A percentile compares a stretch with the other conserved stretches of the same genome.
Conservation (phyloP, 2,797 vertebrate species). For the Bovichtus variegatus region DNA sequence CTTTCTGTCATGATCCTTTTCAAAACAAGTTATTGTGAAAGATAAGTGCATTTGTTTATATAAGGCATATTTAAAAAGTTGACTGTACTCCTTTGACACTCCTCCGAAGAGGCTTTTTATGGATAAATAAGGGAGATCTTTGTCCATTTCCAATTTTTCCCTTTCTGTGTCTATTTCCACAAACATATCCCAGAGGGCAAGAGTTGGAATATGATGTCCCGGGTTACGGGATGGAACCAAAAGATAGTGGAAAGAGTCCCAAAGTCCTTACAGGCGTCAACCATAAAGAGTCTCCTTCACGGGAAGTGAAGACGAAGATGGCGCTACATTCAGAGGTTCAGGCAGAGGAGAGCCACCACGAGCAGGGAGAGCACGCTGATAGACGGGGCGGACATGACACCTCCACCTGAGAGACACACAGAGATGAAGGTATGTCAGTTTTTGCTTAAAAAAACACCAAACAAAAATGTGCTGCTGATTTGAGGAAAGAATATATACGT, state of each 20-base stretch:
- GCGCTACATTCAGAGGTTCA: slow-evolving; percentile 94
- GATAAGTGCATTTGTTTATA: slow-evolving; percentile 92
- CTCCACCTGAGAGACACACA: slow-evolving; percentile 84
- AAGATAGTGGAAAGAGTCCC: slow-evolving; percentile 84
- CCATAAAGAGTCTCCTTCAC: slow-evolving; percentile 85
- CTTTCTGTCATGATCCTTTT: slow-evolving; percentile 79
- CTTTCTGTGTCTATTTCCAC: slow-evolving; percentile 67
- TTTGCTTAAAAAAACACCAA: not conserved
- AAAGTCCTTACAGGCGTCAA: slow-evolving; percentile 84
- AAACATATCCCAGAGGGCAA: slow-evolving; percentile 71
- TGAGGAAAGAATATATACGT: not conserved
- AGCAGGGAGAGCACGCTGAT: slow-evolving; percentile 85
- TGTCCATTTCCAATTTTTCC: slow-evolving; percentile 82
- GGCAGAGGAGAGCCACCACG: slow-evolving; percentile 86
- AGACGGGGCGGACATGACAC: slow-evolving; percentile 57
- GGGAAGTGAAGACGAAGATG: slow-evolving; percentile 80
- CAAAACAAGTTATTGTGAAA: slow-evolving; percentile 90
- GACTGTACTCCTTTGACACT: slow-evolving; percentile 90
- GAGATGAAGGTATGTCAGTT: slow-evolving; percentile 9
- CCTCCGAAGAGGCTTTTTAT: slow-evolving; percentile 87
- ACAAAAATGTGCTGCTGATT: slow-evolving; percentile 21
- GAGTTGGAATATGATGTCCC: slow-evolving; percentile 71
- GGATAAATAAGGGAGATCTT: slow-evolving; percentile 89
- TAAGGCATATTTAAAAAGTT: slow-evolving; percentile 99
- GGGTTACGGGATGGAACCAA: slow-evolving; percentile 64